A percentile compares a stretch with the other conserved stretches of the same genome.
These are phyloP conservation scores for Eristalis intricaria DNA, from an alignment of 2,888 invertebrate species.

Conservation along the genomic window DNA sequence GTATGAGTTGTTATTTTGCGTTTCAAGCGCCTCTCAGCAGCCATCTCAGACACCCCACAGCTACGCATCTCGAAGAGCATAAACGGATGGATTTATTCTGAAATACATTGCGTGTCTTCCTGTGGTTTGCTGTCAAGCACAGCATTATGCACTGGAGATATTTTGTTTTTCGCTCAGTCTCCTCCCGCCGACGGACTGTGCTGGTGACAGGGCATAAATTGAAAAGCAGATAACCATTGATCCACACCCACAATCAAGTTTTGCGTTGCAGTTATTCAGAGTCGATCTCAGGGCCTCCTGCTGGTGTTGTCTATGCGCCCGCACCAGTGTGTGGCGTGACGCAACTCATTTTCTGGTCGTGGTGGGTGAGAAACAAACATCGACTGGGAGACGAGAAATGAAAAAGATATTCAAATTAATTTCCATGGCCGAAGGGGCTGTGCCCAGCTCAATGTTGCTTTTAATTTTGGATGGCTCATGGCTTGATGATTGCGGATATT, in stretches of 20 bases:
- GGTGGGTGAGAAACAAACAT: background rate
- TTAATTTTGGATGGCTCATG: constrained; percentile 1
- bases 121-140: background rate
- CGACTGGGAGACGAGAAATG: background rate
- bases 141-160: background rate
- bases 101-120: background rate
- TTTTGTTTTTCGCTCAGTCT: background rate
- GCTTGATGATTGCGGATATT: constrained; percentile 29
- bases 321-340: background rate
- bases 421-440: constrained; percentile 13
- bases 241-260: background rate
- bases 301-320: background rate
- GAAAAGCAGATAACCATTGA: background rate
- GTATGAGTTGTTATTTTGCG: no score
- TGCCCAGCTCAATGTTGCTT: constrained; percentile 16
- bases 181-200: background rate
- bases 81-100: background rate
- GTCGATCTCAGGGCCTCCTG: background rate
- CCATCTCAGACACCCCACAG: background rate
- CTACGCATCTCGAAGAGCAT: background rate
- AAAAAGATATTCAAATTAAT: constrained; percentile 36
- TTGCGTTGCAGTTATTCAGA: background rate
- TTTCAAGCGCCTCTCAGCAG: no score
- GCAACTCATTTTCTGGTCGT: background rate
- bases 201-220: constrained; percentile 1